These are phyloP conservation scores for Globodera ellingtonae DNA, from an alignment of 1,140 invertebrate genomes.

Conservation along the genomic window DNA sequence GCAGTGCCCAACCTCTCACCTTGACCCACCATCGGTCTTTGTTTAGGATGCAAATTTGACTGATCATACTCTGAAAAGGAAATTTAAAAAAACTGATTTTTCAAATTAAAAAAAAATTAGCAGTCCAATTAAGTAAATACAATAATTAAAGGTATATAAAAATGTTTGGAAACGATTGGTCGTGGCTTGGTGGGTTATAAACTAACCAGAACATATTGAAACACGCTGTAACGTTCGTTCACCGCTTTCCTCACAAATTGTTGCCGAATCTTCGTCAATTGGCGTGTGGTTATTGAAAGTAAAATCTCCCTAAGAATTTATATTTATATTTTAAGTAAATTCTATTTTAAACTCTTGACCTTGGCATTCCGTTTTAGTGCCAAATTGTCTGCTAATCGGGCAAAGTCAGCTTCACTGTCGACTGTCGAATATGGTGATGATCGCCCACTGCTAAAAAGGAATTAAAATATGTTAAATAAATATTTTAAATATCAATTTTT, in stretches of 20 bases:
- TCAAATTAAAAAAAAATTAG: too few relatives aligned
- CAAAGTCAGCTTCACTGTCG: conserved; percentile 64
- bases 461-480: neutral
- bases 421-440: conserved; percentile 51
- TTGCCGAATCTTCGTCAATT: conserved; percentile 22
- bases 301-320: conserved; percentile 56
- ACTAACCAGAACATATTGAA: conserved; percentile 11
- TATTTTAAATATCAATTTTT: too few relatives aligned
- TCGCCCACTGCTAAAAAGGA: conserved; percentile 29
- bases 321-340: conserved; percentile 16
- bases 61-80: neutral
- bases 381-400: conserved; percentile 62
- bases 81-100: too few relatives aligned
- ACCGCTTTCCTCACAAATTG: conserved; percentile 40
- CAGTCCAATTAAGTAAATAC: too few relatives aligned
- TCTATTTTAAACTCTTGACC: conserved; percentile 29
- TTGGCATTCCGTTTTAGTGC: conserved; percentile 61
- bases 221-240: conserved; percentile 23
- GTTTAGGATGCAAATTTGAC: neutral
- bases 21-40: conserved; percentile 40
- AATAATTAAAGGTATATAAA: too few relatives aligned
- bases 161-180: too few relatives aligned
- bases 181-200: neutral
- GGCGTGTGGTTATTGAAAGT: conserved; percentile 49
- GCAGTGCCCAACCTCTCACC: conserved; percentile 53